Base-by-base conservation (phyloP, 1,140 invertebrate species). In the Sycophaga agraensis region DNA sequence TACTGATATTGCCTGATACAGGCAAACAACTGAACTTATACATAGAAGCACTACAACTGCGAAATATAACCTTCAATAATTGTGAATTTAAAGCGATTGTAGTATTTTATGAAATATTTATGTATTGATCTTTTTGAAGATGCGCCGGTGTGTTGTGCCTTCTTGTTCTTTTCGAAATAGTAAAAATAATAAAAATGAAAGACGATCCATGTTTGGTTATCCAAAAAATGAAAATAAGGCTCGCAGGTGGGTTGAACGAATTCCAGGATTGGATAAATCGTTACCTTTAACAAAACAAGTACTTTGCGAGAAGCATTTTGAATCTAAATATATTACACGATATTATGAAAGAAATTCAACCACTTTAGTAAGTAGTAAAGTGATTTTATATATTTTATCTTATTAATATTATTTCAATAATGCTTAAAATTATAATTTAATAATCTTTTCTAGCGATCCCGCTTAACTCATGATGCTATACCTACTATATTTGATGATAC, bases 241-340 rank as follows among this genome's bases (percentile, higher is more conserved):
- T 35, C 60, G 16, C 11, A 40, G 24, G n/a, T 62, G 60, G 60
- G 24, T 16, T 1, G 1, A 16, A 14, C 7, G 16, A 11, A 62
- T 62, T 22, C 60, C 60, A 5, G 60, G 60, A 0, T 1, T 62
- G 0, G 6, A 37, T 5, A 2, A 11, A 9, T 19, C 48, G 8
- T 21, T 28, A 2, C 14, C 48, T 4, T 21, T 28, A 2, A 2
- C 31, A 2, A 7, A 49, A 40, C 31, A 61, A 6, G n/a, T 5
- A 4, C 26, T 62, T 4, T 62, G 60, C n/a, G 60, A 62, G n/a
- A 42, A 9, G 12, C 60, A 62, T 19, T 62, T 62, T 12, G 34
- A 61, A 7, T 12, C 28, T 1, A 48, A 11, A 26, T 54, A n/a
- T 2, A 55, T 61, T 7, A 46, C 17, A 5, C 50, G 50, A 4